Evolutionary conservation across 2,888 invertebrate species (phyloP).

Genomic region (Cantharis lateralis): DNA sequence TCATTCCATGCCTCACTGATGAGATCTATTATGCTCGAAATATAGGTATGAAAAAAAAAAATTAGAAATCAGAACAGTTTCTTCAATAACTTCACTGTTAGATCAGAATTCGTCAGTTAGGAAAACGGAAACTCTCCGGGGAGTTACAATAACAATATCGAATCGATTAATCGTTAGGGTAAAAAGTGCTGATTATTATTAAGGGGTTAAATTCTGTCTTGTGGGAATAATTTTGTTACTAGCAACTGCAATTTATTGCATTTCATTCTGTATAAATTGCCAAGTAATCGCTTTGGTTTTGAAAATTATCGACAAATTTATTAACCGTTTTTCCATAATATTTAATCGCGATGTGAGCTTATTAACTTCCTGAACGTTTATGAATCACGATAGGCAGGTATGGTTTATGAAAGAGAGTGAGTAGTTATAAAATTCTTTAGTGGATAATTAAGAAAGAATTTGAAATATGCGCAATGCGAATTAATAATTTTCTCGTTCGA

Average conservation of each 20-base stretch:
- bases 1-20: too few species aligned
- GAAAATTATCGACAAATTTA: not conserved
- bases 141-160: not conserved
- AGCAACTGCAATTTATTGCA: not conserved
- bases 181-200: not conserved
- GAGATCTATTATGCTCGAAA: too few species aligned
- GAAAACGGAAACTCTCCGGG: not conserved
- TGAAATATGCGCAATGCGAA: not conserved
- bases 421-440: not conserved
- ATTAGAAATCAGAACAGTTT: not conserved
- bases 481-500: not conserved
- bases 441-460: not conserved
- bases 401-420: not conserved
- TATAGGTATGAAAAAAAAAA: too few species aligned
- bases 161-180: not conserved
- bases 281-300: not conserved
- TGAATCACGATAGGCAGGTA: not conserved
- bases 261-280: not conserved
- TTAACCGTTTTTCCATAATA: not conserved
- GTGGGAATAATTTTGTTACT: not conserved
- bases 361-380: not conserved
- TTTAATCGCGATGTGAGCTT: not conserved
- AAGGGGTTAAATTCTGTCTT: not conserved
- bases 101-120: not conserved
- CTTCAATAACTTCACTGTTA: not conserved